Conservation (phyloP, 2,113 vertebrate genomes). For the Cairina moschata region DNA sequence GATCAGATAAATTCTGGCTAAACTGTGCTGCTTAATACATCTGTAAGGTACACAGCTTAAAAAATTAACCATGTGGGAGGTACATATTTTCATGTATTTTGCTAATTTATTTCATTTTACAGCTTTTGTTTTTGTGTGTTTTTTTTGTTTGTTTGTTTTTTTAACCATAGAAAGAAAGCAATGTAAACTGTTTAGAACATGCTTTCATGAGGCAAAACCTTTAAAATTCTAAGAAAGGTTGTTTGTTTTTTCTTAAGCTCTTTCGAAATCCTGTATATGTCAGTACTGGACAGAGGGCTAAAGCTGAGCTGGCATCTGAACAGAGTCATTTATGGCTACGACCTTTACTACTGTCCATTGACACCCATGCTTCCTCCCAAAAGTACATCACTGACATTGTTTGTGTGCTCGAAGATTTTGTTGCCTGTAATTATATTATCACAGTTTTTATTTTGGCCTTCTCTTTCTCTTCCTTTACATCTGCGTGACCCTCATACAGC, state of each 20-base stretch:
- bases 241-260: not conserved
- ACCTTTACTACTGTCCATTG: not conserved
- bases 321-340: not conserved
- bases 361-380: not conserved
- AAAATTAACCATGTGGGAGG: not conserved
- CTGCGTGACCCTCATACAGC: conserved; percentile 60
- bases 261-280: not conserved
- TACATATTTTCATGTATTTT: not conserved
- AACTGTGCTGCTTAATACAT: not conserved
- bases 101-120: not conserved
- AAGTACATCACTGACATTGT: not conserved
- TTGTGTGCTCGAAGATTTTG: conserved; percentile 18
- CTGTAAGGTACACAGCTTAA: not conserved
- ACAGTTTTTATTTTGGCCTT: conserved; percentile 53
- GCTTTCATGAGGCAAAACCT: not conserved
- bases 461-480: conserved; percentile 22
- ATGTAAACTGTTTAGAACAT: not conserved
- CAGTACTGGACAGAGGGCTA: not conserved
- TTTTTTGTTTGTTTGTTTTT: not conserved
- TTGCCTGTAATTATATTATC: conserved; percentile 53
- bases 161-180: not conserved
- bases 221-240: not conserved
- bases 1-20: not conserved
- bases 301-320: conserved; percentile 59
- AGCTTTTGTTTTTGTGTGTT: not conserved